phyloP scores from a whole-genome alignment of 2,888 invertebrate genomes.

The Xanthorhoe spadicearia region DNA sequence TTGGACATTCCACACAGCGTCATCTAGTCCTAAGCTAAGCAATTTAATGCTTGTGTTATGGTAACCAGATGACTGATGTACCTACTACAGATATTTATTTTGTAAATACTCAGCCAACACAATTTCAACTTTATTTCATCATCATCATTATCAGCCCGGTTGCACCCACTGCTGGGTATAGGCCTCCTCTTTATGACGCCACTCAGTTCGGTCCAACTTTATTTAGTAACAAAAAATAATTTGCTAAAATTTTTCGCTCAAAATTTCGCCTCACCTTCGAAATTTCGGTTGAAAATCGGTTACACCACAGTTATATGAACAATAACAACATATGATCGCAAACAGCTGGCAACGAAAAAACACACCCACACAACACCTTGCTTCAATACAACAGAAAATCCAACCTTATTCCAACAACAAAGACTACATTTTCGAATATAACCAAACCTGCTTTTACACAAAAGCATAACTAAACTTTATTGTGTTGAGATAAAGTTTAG shows the following conservation, averaged over 20 bases:
- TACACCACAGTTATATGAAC: slow-evolving; percentile 24
- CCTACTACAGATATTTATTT: too few species aligned
- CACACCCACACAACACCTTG: slow-evolving; percentile 15
- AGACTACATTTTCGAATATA: not conserved
- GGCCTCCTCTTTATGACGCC: too few species aligned
- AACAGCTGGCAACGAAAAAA: slow-evolving; percentile 28
- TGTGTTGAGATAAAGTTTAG: not conserved
- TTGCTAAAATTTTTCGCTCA: not conserved
- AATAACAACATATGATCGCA: slow-evolving; percentile 25
- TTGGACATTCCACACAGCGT: too few species aligned
- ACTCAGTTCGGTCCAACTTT: too few species aligned
- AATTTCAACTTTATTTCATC: too few species aligned
- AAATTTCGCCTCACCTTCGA: slow-evolving; percentile 2
- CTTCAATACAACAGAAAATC: not conserved
- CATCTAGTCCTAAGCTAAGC: too few species aligned
- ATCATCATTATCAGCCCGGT: too few species aligned
- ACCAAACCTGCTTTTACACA: not conserved
- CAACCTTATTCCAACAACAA: not conserved
- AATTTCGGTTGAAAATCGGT: slow-evolving; percentile 29
- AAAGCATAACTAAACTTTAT: slow-evolving; percentile 5
- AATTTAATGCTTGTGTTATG: too few species aligned
- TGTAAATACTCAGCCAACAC: too few species aligned
- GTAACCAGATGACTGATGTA: too few species aligned
- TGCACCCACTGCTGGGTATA: too few species aligned
- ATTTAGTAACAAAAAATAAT: too few species aligned